Evolutionary conservation across 2,113 vertebrate genomes (phyloP).

Genomic region (Tenrec ecaudatus): DNA sequence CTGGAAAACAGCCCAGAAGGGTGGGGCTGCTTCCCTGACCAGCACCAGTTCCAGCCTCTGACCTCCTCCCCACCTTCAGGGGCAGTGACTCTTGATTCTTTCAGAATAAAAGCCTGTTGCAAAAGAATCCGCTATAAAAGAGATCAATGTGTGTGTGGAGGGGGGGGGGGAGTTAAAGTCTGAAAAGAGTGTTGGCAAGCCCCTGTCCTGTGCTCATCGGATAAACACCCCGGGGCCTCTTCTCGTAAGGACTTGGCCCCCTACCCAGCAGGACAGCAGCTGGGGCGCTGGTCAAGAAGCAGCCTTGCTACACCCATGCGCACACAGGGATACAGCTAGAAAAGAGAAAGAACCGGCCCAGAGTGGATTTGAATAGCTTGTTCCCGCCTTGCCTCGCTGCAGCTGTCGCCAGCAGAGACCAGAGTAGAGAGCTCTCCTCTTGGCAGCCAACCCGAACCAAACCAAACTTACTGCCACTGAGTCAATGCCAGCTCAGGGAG

Average conservation of each 20-base stretch:
- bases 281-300: background rate
- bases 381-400: background rate
- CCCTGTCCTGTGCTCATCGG: background rate
- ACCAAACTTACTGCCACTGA: too few species aligned
- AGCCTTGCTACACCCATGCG: background rate
- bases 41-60: background rate
- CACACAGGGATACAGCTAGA: background rate
- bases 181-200: background rate
- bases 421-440: too few species aligned
- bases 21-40: background rate
- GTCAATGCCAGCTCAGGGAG: too few species aligned
- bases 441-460: too few species aligned
- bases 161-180: background rate
- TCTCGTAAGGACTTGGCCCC: background rate
- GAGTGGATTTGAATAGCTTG: background rate
- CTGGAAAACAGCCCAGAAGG: background rate
- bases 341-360: background rate
- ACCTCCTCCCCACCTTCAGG: background rate
- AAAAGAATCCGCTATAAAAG: background rate
- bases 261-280: background rate
- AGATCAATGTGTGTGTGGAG: background rate
- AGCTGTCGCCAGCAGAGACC: background rate
- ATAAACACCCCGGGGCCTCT: background rate
- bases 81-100: conserved; percentile 25
- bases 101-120: conserved; percentile 58